These are phyloP conservation scores for Lamellibrachia columna DNA, from an alignment of 2,888 invertebrate species.

Conservation along the genomic window DNA sequence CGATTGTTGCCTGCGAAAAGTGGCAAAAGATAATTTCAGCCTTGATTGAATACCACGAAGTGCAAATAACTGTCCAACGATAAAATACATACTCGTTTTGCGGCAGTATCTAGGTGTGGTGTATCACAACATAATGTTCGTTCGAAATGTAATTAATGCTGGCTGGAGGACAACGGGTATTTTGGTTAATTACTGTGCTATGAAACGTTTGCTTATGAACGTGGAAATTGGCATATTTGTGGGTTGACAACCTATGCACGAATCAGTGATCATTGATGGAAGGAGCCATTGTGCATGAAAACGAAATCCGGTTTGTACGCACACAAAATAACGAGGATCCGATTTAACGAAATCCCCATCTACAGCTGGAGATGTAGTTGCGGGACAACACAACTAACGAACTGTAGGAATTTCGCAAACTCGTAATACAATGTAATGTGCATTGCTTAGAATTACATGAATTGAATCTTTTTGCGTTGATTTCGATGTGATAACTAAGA, in stretches of 20 bases:
- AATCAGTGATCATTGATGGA: neutral
- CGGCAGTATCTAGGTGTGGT: neutral
- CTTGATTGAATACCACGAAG: neutral
- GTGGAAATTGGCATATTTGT: neutral
- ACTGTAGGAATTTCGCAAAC: neutral
- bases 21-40: slow-evolving; percentile 3
- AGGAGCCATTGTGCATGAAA: neutral
- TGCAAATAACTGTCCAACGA: neutral
- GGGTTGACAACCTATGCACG: neutral
- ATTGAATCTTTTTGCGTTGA: neutral
- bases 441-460: too few relatives aligned
- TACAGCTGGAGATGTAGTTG: neutral
- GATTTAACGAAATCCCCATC: neutral
- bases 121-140: neutral
- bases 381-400: neutral
- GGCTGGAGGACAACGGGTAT: neutral
- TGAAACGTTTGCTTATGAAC: neutral
- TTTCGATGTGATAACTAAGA: neutral
- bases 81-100: neutral
- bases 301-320: neutral
- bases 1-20: neutral
- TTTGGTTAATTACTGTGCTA: neutral
- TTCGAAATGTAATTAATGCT: neutral
- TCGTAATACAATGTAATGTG: too few relatives aligned
- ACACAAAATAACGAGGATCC: too few relatives aligned